phyloP scores from a whole-genome alignment of 2,113 vertebrate species.

The Oryzias celebensis region DNA sequence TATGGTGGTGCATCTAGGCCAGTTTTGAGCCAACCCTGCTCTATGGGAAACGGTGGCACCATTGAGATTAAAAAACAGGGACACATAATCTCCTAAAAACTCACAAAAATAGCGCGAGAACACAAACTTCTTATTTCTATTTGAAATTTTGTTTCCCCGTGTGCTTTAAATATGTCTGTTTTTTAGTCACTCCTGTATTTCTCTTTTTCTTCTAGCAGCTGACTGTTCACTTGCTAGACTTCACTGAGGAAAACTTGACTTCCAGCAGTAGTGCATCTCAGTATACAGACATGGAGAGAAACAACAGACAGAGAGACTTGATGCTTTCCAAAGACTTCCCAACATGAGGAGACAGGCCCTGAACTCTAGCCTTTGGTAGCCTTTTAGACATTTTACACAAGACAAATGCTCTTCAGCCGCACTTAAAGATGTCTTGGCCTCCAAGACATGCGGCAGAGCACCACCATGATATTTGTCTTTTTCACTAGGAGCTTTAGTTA shows the following conservation, averaged over 20 bases:
- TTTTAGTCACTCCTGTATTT: too few relatives aligned
- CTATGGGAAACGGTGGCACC: too few relatives aligned
- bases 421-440: constrained; percentile 41
- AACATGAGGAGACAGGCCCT: neutral
- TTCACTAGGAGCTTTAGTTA: constrained; percentile 45
- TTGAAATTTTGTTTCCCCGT: too few relatives aligned
- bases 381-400: constrained; percentile 12
- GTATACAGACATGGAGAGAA: neutral
- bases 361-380: neutral
- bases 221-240: neutral
- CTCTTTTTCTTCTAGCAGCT: too few relatives aligned
- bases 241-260: constrained; percentile 35
- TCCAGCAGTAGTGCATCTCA: constrained; percentile 12
- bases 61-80: too few relatives aligned
- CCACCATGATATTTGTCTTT: constrained; percentile 62
- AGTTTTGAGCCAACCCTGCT: too few relatives aligned
- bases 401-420: constrained; percentile 9
- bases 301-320: constrained; percentile 4
- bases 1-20: too few relatives aligned
- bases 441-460: constrained; percentile 38
- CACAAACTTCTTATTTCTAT: too few relatives aligned
- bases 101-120: too few relatives aligned
- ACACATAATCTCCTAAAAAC: too few relatives aligned
- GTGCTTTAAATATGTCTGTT: too few relatives aligned
- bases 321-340: constrained; percentile 12